Evolutionary conservation across 2,797 vertebrate species (phyloP).

Genomic region (Spea hammondii): DNA sequence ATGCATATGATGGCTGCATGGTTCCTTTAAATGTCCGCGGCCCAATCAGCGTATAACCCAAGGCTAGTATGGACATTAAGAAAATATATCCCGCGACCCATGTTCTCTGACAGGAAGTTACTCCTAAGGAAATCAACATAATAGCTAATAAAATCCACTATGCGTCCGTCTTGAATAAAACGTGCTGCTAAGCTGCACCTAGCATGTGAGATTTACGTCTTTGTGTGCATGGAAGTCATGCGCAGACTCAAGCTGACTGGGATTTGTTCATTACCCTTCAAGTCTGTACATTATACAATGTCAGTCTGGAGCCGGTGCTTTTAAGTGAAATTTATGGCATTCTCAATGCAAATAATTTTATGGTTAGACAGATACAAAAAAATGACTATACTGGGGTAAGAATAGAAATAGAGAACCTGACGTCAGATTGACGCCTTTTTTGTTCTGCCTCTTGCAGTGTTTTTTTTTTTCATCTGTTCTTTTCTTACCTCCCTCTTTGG

Average conservation of each 20-base stretch:
- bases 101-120: no score
- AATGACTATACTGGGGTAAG: slow-evolving; percentile 5
- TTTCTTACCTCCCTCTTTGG: no score
- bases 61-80: no score
- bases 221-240: slow-evolving; percentile 8
- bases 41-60: no score
- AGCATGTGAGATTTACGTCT: slow-evolving; percentile 32
- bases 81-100: no score
- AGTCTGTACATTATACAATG: slow-evolving; percentile 35
- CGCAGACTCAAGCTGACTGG: slow-evolving; percentile 21
- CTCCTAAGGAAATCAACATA: not conserved
- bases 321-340: slow-evolving; percentile 42
- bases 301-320: slow-evolving; percentile 36
- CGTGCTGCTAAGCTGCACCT: not conserved
- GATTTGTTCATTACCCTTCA: slow-evolving; percentile 19
- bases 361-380: slow-evolving; percentile 11
- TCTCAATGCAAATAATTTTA: slow-evolving; percentile 35
- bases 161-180: not conserved
- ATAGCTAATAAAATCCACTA: not conserved
- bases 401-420: not conserved
- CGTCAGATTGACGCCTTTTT: no score
- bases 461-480: no score
- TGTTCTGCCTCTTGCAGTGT: no score
- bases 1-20: no score
- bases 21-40: no score